Base-by-base conservation (phyloP, 2,113 vertebrate genomes). In the Forbesichthys papilliferus region DNA sequence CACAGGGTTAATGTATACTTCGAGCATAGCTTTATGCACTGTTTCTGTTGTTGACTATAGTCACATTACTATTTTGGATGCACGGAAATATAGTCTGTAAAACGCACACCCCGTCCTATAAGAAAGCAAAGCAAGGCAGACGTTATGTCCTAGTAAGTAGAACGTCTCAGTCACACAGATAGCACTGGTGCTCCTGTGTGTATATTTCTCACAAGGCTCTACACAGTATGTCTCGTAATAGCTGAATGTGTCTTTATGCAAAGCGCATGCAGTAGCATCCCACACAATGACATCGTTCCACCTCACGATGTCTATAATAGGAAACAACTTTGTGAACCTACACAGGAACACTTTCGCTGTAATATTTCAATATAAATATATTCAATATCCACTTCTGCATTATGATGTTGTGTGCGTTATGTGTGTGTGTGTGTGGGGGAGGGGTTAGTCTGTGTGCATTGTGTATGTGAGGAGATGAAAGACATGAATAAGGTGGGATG, bases 371-470 rank as follows among this genome's bases (percentile, higher is more conserved):
- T 11, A 58, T 33, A 33, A 33, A 58, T 33, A 7, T 33, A 54
- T 54, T 7, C n/a, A 13, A 6, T 54, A 54, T 54, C 52, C 7
- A 54, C n/a, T 54, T 54, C 52, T 14, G 13, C 7, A 4, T 54
- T 3, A 9, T 12, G 10, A 14, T 12, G 13, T 52, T 52, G 49
- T 49, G 49, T 52, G 49, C 1, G 9, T 58, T n/a, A 1, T 20
- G 16, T 11, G 56, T 58, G 20, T 58, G 56, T 58, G 20, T 58
- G 20, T 58, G 56, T 54, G 64, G 4, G 53, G 53, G n/a, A n/a
- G n/a, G 8, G 18, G 2, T 27, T 2, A 3, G 27, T 12, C 14
- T 58, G 5, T 20, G 16, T 27, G 56, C n/a, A 11, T 58, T 58
- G 20, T 58, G 56, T 58, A 9, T 58, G 20, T 58, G 56, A 5